Base-by-base conservation (phyloP, 2,797 vertebrate species). In the Pygocentrus nattereri region DNA sequence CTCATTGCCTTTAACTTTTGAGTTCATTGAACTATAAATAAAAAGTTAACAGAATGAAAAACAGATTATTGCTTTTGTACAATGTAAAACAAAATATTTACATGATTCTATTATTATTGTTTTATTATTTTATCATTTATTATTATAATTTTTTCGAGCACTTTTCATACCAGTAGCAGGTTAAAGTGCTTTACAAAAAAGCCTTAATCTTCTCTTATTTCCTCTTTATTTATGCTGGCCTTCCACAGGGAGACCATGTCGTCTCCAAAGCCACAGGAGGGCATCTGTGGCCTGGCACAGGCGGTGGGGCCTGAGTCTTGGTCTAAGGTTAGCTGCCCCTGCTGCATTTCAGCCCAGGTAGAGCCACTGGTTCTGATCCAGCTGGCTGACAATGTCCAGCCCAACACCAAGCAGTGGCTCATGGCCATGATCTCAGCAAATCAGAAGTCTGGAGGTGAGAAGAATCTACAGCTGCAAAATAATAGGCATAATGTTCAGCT, bases 381-480 rank as follows among this genome's bases (percentile, higher is more conserved):
- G 81, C 91, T 95, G 0, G 88, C 91, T 6, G 83, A 83, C 12
- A 88, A 90, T 0, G 86, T 94, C 58, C 86, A 89, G 30, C 90
- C 92, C 0, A 91, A 91, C 86, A 95, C 95, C 0, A 95, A 95
- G 85, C 90, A 91, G 72, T 95, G 95, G 95, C 88, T 95, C 84
- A 91, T 95, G 83, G 90, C 64, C 44, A 62, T 93, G 65, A 93
- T 95, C 0, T 92, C 88, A 38, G 74, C 91, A 7, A 74, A 93
- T 12, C 87, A 90, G 67, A 91, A 89, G 58, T 90, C 94, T 47
- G 94, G 94, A 90, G 94, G 94, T 95, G 76, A 90, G 90, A 38
- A 70, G 12, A 52, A 23, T 23, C n/a, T 61, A 16, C 4, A 18
- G 16, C 19, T 30, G 8, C 68, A 21, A 23, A 31, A 69, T 25